phyloP scores from a whole-genome alignment of 1,140 invertebrate genomes.

The Sinonovacula constricta region DNA sequence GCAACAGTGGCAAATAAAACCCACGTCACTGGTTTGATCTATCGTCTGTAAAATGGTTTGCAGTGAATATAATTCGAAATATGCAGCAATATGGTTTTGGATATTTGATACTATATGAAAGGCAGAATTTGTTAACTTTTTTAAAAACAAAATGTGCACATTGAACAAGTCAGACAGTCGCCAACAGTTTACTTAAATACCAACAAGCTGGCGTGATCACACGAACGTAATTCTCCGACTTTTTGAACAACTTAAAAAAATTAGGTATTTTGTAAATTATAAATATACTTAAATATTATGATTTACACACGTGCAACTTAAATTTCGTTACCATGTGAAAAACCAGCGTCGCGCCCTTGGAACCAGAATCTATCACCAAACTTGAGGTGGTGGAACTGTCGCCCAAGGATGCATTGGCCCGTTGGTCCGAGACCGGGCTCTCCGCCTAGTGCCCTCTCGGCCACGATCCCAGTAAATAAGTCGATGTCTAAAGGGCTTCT shows the following conservation, averaged over 20 bases:
- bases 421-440: conserved; percentile 95
- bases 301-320: neutral
- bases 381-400: conserved; percentile 93
- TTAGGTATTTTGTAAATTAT: neutral
- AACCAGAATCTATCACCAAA: conserved; percentile 98
- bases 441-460: conserved; percentile 87
- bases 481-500: conserved; percentile 31
- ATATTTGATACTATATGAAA: too few species aligned
- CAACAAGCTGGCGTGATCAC: neutral
- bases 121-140: too few species aligned
- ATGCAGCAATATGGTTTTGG: too few species aligned
- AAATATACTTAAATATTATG: neutral
- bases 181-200: neutral
- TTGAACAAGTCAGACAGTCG: too few species aligned
- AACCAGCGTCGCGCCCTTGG: conserved; percentile 82
- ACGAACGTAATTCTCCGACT: too few species aligned
- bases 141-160: too few species aligned
- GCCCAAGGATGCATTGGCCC: conserved; percentile 96
- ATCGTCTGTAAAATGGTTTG: too few species aligned
- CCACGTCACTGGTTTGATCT: too few species aligned
- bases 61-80: too few species aligned
- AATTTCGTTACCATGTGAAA: neutral
- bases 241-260: neutral
- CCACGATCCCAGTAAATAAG: conserved; percentile 82
- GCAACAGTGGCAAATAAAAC: too few species aligned